Conservation (phyloP, 2,888 invertebrate species). For the Ichneumoninae sp. region DNA sequence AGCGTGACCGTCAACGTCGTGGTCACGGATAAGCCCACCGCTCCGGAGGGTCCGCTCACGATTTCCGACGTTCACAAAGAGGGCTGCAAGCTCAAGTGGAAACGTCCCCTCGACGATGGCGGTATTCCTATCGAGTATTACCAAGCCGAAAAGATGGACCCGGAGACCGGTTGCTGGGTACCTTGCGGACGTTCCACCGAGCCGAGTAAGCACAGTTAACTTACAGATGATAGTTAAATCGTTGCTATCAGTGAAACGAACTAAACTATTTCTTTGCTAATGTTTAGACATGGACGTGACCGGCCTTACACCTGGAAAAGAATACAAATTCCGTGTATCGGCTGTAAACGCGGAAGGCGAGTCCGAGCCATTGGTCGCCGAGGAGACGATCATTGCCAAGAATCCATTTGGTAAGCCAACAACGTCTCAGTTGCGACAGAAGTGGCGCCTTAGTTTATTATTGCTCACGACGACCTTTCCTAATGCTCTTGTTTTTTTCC, state of each 20-base stretch:
- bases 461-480: neutral
- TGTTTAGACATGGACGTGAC: conserved; percentile 90
- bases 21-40: conserved; percentile 94
- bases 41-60: conserved; percentile 96
- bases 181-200: conserved; percentile 94
- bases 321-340: conserved; percentile 97
- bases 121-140: conserved; percentile 98
- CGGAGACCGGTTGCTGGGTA: conserved; percentile 94
- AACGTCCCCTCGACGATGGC: conserved; percentile 97
- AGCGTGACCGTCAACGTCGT: conserved; percentile 92
- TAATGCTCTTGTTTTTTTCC: conserved; percentile 1
- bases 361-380: conserved; percentile 95
- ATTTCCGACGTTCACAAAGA: conserved; percentile 96
- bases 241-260: neutral
- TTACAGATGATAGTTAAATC: neutral
- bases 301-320: conserved; percentile 94
- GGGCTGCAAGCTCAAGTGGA: conserved; percentile 97
- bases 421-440: neutral
- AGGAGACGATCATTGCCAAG: conserved; percentile 95
- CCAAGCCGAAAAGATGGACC: conserved; percentile 97
- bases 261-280: conserved; percentile 37
- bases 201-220: conserved; percentile 86
- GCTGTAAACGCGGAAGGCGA: conserved; percentile 98
- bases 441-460: neutral
- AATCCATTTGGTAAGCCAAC: conserved; percentile 93